Base-by-base conservation (phyloP, 1,140 invertebrate species). In the Stratiolaelaps scimitus region DNA sequence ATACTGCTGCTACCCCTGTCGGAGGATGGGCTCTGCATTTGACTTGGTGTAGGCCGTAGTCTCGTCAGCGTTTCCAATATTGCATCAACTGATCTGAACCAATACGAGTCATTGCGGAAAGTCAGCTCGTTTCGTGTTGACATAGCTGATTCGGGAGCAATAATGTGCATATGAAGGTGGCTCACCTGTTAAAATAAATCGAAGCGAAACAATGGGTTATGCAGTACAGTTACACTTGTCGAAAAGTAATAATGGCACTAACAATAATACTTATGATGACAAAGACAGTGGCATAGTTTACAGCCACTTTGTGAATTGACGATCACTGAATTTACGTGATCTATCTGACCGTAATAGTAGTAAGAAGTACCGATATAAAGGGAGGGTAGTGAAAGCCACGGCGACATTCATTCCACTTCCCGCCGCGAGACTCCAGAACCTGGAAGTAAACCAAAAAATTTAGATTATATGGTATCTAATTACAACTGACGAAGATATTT, bases 321-420 rank as follows among this genome's bases (percentile, higher is more conserved):
- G 4, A 7, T 28, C 19, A 15, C 19, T 4, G 47, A 6, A 7
- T 48, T 15, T 0, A 28, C 19, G 15, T 6, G 4, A 48, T 48
- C 7, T 20, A 48, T 28, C 5, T 23, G 5, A 48, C 4, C 4
- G 15, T 6, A 48, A 48, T 28, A 20, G 47, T 28, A 28, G 15
- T 23, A 48, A 48, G 7, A 20, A 48, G 19, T 34, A 95, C 81
- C 7, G 83, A 83, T 60, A 85, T 84, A 74, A 92, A 93, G 0
- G 91, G 91, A 23, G 91, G 89, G 84, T 87, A 87, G 73, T 94
- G 90, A 74, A 92, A 94, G 0, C 91, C 91, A 56, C 87, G 81
- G 46, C 85, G 80, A 2, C 30, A 70, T 68, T 68, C 34, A 2
- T 19, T 66, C 23, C 40, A 65, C 34, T 66, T 66, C 34, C 53